Evolutionary conservation across 2,888 invertebrate genomes (phyloP).

Genomic region (Hybos culiciformis): DNA sequence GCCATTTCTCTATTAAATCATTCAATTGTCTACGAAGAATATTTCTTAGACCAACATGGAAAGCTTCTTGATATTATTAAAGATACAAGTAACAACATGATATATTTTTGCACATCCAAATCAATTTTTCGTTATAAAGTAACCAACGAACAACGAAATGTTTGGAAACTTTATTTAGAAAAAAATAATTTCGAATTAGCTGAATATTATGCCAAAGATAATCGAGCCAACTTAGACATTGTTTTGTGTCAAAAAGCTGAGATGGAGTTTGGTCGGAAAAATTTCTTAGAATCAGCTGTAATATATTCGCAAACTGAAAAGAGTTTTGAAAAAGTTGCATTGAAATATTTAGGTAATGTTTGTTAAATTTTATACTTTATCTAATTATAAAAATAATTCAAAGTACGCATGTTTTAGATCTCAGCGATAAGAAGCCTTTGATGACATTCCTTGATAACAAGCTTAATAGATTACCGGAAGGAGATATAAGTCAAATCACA

Average conservation of each 20-base stretch:
- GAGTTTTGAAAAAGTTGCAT: constrained; percentile 86
- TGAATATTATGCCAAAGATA: constrained; percentile 67
- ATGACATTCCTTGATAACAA: constrained; percentile 79
- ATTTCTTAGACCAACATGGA: constrained; percentile 66
- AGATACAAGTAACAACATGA: constrained; percentile 60
- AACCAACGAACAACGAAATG: constrained; percentile 67
- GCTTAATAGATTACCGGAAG: constrained; percentile 50
- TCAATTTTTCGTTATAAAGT: constrained; percentile 78
- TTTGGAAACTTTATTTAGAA: constrained; percentile 80
- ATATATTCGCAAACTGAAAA: constrained; percentile 81
- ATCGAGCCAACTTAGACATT: constrained; percentile 66
- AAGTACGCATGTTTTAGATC: constrained; percentile 48
- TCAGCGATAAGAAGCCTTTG: constrained; percentile 68
- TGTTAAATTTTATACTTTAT: no score
- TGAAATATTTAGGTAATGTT: constrained; percentile 81
- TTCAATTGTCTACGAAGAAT: constrained; percentile 74
- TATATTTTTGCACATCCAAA: constrained; percentile 79
- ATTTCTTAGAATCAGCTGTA: constrained; percentile 72
- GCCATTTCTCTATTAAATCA: constrained; percentile 75
- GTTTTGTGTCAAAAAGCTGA: constrained; percentile 84
- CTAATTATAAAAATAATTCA: no score
- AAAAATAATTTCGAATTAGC: constrained; percentile 77
- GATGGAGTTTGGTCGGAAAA: constrained; percentile 58
- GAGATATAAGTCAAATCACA: constrained; percentile 77
- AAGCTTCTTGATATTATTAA: constrained; percentile 65